These are phyloP conservation scores for Pachyseris speciosa DNA, from an alignment of 64 coral and sea anemone genomes.

Conservation along the genomic window DNA sequence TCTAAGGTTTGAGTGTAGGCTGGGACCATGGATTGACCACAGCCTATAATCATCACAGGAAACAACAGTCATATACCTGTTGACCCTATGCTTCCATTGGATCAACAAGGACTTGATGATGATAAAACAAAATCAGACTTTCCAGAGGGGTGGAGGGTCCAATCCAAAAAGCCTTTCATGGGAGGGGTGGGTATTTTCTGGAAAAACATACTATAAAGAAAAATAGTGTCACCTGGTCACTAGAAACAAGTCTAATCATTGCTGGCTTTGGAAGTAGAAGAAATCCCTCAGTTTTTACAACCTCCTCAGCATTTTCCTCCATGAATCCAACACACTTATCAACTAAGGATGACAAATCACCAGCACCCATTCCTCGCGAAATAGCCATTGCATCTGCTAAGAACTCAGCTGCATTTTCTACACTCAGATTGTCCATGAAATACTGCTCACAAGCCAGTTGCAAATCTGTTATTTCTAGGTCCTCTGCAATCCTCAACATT, in stretches of 20 bases:
- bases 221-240: constrained; percentile 80
- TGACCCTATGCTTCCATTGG: too few species aligned
- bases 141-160: too few species aligned
- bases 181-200: too few species aligned
- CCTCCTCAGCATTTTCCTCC: constrained; percentile 94
- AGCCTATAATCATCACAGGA: too few species aligned
- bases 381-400: constrained; percentile 81
- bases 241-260: constrained; percentile 90
- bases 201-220: background rate
- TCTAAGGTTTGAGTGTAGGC: too few species aligned
- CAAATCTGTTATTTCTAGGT: constrained; percentile 79
- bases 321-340: constrained; percentile 85
- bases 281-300: constrained; percentile 89
- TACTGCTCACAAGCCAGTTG: constrained; percentile 86
- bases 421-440: constrained; percentile 79
- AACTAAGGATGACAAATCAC: constrained; percentile 71
- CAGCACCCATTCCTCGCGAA: constrained; percentile 41
- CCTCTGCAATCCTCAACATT: constrained; percentile 87
- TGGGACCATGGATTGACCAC: too few species aligned
- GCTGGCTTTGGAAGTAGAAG: constrained; percentile 77
- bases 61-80: too few species aligned
- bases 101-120: too few species aligned
- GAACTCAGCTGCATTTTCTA: constrained; percentile 87
- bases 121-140: too few species aligned
- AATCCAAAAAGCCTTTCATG: too few species aligned